Percentiles rank a stretch among this genome's conserved stretches.
These are phyloP conservation scores for Cataglyphis cursor DNA, from an alignment of 2,888 invertebrate genomes.

Conservation along the genomic window DNA sequence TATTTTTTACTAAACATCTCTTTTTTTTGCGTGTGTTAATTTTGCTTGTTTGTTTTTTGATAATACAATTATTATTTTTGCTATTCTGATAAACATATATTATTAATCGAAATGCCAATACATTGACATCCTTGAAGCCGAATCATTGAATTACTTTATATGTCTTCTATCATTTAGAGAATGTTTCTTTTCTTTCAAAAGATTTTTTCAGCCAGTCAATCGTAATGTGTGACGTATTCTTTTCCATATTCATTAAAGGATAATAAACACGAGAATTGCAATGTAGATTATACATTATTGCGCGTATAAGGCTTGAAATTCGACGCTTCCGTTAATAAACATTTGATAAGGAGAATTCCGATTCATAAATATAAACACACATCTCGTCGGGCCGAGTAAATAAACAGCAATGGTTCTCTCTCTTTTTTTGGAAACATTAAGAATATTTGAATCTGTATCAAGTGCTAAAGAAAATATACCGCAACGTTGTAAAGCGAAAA, in stretches of 20 bases:
- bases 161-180: background rate
- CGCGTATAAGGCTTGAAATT: background rate
- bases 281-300: background rate
- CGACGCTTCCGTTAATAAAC: constrained; percentile 1
- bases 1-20: background rate
- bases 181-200: background rate
- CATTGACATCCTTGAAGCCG: background rate
- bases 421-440: background rate
- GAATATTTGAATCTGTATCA: background rate
- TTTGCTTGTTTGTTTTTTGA: background rate
- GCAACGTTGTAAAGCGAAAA: background rate
- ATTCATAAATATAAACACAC: constrained; percentile 8
- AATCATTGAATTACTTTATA: background rate
- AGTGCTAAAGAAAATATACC: background rate
- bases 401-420: background rate
- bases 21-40: background rate
- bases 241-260: background rate
- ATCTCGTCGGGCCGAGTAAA: background rate
- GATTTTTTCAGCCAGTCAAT: background rate
- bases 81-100: background rate
- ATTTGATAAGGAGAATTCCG: constrained; percentile 3
- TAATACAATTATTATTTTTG: background rate
- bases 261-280: constrained; percentile 10
- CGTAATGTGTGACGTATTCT: background rate
- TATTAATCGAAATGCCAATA: background rate